Conservation (phyloP, 2,113 vertebrate genomes). For the Montifringilla adamsi region DNA sequence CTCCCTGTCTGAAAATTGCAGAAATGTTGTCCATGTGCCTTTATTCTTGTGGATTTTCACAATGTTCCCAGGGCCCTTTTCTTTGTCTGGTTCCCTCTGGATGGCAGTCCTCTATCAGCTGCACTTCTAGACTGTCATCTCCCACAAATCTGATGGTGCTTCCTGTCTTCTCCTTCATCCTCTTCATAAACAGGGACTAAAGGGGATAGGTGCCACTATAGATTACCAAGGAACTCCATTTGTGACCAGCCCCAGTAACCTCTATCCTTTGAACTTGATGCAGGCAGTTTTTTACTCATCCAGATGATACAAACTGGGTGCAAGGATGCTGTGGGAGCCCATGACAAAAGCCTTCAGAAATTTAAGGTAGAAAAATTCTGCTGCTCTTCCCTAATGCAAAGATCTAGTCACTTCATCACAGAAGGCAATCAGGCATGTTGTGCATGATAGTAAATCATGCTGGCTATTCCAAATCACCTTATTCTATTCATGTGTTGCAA, state of each 20-base stretch:
- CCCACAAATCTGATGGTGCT: neutral
- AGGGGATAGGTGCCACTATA: neutral
- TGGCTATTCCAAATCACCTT: neutral
- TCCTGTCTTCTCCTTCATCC: neutral
- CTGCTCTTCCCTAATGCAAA: neutral
- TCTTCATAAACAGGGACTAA: neutral
- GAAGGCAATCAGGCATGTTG: neutral
- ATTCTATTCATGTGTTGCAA: neutral
- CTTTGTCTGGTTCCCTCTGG: neutral
- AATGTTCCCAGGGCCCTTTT: neutral
- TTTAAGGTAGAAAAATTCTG: neutral
- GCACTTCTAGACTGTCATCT: neutral
- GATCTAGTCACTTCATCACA: neutral
- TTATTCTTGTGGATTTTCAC: neutral
- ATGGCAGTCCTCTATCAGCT: neutral
- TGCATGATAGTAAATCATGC: neutral
- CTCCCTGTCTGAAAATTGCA: neutral
- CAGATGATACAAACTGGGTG: neutral
- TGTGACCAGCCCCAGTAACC: neutral
- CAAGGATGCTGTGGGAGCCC: neutral
- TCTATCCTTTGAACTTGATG: neutral
- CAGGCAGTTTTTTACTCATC: neutral
- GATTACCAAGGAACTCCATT: neutral
- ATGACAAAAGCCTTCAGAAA: neutral
- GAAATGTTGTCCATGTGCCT: neutral